phyloP scores from a whole-genome alignment of 2,797 vertebrate genomes.

The Typhlichthys subterraneus region DNA sequence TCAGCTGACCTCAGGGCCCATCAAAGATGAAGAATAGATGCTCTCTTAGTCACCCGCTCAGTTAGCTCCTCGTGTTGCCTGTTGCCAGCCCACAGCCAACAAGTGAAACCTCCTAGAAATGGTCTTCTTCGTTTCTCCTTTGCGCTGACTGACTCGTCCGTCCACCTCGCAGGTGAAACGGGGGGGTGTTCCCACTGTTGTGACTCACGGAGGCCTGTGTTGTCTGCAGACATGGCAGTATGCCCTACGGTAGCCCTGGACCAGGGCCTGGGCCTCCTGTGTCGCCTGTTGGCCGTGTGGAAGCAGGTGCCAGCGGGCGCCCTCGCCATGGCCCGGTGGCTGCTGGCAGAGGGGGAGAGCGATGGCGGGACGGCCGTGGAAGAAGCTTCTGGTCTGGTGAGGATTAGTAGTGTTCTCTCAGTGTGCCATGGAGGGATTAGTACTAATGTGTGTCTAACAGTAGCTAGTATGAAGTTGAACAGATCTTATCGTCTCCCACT shows the following conservation, averaged over 20 bases:
- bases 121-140: background rate
- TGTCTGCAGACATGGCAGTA: constrained; percentile 76
- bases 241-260: constrained; percentile 86
- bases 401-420: background rate
- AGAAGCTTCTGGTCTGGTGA: constrained; percentile 63
- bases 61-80: background rate
- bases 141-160: background rate
- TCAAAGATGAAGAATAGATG: background rate
- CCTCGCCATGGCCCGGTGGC: constrained; percentile 81
- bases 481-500: background rate
- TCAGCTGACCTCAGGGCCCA: background rate
- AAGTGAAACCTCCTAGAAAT: background rate
- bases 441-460: too few species aligned
- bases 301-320: constrained; percentile 68
- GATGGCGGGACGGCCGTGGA: constrained; percentile 23
- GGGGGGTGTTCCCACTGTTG: background rate
- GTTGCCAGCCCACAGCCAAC: background rate
- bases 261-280: constrained; percentile 79
- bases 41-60: constrained; percentile 1
- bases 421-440: background rate
- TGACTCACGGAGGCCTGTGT: constrained; percentile 1
- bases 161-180: too few species aligned
- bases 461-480: background rate
- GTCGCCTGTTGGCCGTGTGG: constrained; percentile 84
- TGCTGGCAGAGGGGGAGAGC: constrained; percentile 78